phyloP scores from a whole-genome alignment of 2,888 invertebrate species.

The Xiphydria camelus region DNA sequence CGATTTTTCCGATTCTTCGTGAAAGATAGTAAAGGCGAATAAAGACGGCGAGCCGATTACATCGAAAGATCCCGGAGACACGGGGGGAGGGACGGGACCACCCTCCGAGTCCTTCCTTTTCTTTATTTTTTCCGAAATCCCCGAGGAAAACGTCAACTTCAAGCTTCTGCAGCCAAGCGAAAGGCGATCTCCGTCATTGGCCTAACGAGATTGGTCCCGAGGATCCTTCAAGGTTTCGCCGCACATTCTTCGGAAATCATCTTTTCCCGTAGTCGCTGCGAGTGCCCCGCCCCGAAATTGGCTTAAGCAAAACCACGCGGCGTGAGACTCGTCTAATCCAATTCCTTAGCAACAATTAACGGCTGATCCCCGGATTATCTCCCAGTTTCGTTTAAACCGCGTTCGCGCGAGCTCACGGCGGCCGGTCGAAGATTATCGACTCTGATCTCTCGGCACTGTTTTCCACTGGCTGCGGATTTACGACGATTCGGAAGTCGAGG shows the following conservation, averaged over 20 bases:
- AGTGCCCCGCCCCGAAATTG: constrained; percentile 26
- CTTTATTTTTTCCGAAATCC: not conserved
- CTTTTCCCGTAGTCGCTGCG: not conserved
- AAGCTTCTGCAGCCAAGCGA: constrained; percentile 20
- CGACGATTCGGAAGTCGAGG: no score
- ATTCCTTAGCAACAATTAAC: constrained; percentile 43
- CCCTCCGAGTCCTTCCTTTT: no score
- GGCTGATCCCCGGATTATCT: constrained; percentile 25
- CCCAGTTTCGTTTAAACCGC: constrained; percentile 20
- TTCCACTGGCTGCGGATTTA: no score
- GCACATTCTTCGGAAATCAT: not conserved
- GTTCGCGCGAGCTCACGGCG: constrained; percentile 6
- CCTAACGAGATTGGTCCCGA: constrained; percentile 12
- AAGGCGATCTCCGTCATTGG: constrained; percentile 15
- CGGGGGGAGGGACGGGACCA: no score
- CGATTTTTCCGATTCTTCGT: no score
- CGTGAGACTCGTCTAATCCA: constrained; percentile 31
- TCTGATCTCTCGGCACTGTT: constrained; percentile 37
- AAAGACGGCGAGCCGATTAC: no score
- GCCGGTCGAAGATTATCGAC: constrained; percentile 16
- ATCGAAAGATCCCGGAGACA: no score
- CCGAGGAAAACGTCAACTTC: constrained; percentile 12
- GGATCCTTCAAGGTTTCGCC: not conserved
- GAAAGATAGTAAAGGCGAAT: no score
- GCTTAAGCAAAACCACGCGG: constrained; percentile 30